Evolutionary conservation across 30 jellyfish, hydroid and myxozoan species (phyloP).

Genomic region (Catostylus mosaicus): DNA sequence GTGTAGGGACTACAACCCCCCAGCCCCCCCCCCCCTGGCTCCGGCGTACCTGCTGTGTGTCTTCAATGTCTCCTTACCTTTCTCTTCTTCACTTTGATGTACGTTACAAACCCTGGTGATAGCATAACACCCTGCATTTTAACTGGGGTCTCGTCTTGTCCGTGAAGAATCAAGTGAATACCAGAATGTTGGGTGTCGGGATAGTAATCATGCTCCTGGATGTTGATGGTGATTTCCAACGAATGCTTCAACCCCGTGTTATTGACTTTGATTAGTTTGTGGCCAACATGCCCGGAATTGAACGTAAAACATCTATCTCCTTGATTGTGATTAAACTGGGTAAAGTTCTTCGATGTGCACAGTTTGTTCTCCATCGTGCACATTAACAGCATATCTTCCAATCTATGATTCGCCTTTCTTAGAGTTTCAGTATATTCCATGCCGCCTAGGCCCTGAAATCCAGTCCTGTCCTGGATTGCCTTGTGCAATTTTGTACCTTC

Average conservation of each 20-base stretch:
- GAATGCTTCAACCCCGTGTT: conserved; percentile 60
- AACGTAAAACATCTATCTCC: conserved; percentile 90
- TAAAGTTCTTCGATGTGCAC: conserved; percentile 69
- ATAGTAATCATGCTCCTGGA: conserved; percentile 84
- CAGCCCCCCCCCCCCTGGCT: no score
- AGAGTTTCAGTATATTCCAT: conserved; percentile 76
- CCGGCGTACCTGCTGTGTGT: no score
- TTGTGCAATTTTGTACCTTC: conserved; percentile 68
- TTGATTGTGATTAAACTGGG: conserved; percentile 79
- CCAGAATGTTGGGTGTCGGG: conserved; percentile 75
- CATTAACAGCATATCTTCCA: conserved; percentile 73
- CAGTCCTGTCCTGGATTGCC: conserved; percentile 19
- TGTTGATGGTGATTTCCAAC: conserved; percentile 50
- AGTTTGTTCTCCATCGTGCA: conserved; percentile 48
- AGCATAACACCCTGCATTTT: conserved; percentile 72
- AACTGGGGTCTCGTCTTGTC: conserved; percentile 93
- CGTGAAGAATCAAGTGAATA: conserved; percentile 82
- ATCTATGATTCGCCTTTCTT: conserved; percentile 80
- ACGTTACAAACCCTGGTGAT: conserved; percentile 86
- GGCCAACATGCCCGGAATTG: conserved; percentile 76
- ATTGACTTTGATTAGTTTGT: conserved; percentile 27
- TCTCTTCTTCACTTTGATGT: conserved; percentile 78
- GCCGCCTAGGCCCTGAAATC: conserved; percentile 35
- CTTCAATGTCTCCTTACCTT: conserved; percentile 76
- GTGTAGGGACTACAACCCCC: no score